Conservation (phyloP, 2,113 vertebrate genomes). For the Pampusana beccarii region DNA sequence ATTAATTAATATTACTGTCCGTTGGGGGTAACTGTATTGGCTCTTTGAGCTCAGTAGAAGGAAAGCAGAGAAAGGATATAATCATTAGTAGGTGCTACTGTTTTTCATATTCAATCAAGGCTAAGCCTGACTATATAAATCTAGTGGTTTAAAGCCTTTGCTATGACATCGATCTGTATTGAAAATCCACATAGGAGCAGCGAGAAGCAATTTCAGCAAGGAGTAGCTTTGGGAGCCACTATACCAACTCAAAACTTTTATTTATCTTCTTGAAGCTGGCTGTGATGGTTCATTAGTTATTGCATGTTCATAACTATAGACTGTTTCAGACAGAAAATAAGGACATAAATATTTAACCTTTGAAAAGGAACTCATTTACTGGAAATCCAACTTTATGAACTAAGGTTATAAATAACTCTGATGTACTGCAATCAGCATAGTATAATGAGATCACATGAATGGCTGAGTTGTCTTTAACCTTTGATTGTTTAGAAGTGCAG, state of each 20-base stretch:
- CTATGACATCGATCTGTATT: background rate
- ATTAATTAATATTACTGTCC: background rate
- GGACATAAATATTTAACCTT: slow-evolving; percentile 79
- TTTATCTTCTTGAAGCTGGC: background rate
- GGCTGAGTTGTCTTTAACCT: slow-evolving; percentile 69
- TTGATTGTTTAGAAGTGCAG: slow-evolving; percentile 73
- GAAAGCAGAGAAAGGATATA: background rate
- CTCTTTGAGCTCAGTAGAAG: background rate
- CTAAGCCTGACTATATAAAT: background rate
- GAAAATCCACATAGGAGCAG: background rate
- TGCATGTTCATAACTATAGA: slow-evolving; percentile 17
- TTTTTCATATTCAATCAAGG: background rate
- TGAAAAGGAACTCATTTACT: slow-evolving; percentile 71
- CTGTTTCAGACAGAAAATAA: slow-evolving; percentile 53
- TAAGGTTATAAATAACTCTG: slow-evolving; percentile 69
- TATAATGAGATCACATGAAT: slow-evolving; percentile 70
- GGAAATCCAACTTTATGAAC: slow-evolving; percentile 71
- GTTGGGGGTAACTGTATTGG: background rate
- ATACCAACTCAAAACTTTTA: background rate
- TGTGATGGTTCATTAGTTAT: slow-evolving; percentile 24
- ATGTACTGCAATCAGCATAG: slow-evolving; percentile 68
- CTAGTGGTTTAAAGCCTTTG: background rate
- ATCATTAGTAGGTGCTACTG: background rate
- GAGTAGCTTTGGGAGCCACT: background rate
- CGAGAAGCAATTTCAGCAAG: background rate